These are phyloP conservation scores for Shargacucullia verbasci DNA, from an alignment of 2,888 invertebrate genomes.

Conservation along the genomic window DNA sequence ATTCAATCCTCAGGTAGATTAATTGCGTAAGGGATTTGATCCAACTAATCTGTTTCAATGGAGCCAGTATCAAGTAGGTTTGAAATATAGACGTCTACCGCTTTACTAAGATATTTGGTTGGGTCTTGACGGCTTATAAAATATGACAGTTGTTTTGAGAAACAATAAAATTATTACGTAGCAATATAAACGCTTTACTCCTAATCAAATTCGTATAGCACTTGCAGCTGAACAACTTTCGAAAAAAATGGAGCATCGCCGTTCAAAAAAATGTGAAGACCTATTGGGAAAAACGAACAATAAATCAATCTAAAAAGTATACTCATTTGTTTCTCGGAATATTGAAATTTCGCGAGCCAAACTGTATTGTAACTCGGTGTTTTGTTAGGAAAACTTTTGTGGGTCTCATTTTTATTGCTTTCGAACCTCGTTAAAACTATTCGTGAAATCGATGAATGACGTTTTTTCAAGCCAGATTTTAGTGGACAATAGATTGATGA, in stretches of 20 bases:
- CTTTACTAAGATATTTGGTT: no score
- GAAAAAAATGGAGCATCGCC: constrained; percentile 28
- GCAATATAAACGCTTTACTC: constrained; percentile 19
- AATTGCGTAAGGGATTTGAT: no score
- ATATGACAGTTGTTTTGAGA: no score
- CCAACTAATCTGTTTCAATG: no score
- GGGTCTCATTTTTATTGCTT: constrained; percentile 56
- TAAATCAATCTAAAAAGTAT: constrained; percentile 57
- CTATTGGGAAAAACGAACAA: constrained; percentile 38
- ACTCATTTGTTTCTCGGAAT: constrained; percentile 50
- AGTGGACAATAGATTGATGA: constrained; percentile 15
- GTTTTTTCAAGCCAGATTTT: constrained; percentile 27
- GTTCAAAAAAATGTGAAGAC: constrained; percentile 41
- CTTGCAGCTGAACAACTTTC: constrained; percentile 10
- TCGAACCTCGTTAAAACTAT: constrained; percentile 67
- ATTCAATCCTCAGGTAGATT: no score
- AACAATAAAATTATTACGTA: no score
- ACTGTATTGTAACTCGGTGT: constrained; percentile 58
- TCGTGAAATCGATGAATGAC: constrained; percentile 49
- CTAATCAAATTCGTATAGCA: constrained; percentile 29
- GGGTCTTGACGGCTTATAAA: no score
- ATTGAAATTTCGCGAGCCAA: constrained; percentile 50
- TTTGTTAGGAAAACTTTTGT: constrained; percentile 59
- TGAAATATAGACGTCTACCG: no score
- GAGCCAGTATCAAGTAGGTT: no score